Percentiles rank a stretch among this genome's conserved stretches.
Evolutionary conservation across 2,888 invertebrate species (phyloP).

Genomic region (Orchestes rusci): DNA sequence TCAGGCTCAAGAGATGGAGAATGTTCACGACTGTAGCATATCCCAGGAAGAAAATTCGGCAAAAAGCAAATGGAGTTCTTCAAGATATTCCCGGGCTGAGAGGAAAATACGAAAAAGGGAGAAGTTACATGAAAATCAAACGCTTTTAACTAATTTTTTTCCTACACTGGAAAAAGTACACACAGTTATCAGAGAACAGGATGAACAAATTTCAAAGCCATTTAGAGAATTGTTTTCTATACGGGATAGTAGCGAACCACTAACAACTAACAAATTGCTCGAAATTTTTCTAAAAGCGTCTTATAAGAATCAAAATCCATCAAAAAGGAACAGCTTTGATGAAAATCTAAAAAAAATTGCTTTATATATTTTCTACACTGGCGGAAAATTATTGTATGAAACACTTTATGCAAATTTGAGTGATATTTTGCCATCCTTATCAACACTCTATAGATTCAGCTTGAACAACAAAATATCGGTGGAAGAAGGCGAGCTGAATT

Average conservation of each 20-base stretch:
- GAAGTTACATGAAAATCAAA: conserved; percentile 4
- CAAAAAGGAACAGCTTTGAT: not conserved
- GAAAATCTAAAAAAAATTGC: conserved; percentile 3
- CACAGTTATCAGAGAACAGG: not conserved
- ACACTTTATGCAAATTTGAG: conserved; percentile 3
- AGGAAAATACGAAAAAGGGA: not conserved
- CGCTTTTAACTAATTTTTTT: conserved; percentile 3
- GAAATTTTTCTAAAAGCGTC: conserved; percentile 1
- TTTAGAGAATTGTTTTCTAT: not conserved
- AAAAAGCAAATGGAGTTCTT: not conserved
- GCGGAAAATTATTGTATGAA: conserved; percentile 8
- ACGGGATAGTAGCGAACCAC: conserved; percentile 1
- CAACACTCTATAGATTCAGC: conserved; percentile 4
- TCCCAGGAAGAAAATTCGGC: no score
- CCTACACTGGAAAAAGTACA: not conserved
- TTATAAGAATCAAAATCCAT: not conserved
- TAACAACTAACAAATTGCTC: conserved; percentile 1
- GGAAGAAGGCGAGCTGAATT: conserved; percentile 5
- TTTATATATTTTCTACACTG: conserved; percentile 5
- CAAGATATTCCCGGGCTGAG: conserved; percentile 1
- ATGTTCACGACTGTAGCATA: no score
- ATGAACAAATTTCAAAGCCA: conserved; percentile 2
- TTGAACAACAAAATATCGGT: conserved; percentile 1
- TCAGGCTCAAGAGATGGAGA: no score
- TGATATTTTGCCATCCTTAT: conserved; percentile 5